A percentile compares a stretch with the other conserved stretches of the same genome.
Evolutionary conservation across 1,140 invertebrate species (phyloP).

Genomic region (Samia ricini): DNA sequence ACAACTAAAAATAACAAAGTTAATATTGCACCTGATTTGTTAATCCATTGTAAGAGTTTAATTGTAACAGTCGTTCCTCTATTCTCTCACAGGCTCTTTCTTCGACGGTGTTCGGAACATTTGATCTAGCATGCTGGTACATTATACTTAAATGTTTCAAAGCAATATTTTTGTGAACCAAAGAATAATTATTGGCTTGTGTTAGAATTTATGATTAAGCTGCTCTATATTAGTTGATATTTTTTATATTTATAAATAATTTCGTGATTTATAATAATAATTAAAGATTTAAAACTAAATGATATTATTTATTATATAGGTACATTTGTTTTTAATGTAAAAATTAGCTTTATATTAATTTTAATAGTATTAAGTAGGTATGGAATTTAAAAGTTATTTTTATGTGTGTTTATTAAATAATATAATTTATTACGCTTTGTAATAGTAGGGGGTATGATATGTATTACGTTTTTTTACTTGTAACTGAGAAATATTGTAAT

Average conservation of each 20-base stretch:
- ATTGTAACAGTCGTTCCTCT: too few relatives aligned
- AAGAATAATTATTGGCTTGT: slow-evolving; percentile 32
- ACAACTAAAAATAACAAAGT: too few relatives aligned
- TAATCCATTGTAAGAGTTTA: neutral
- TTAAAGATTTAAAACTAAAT: neutral
- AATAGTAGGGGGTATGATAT: too few relatives aligned
- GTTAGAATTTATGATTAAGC: neutral
- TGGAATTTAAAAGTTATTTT: too few relatives aligned
- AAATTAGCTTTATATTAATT: neutral
- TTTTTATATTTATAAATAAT: neutral
- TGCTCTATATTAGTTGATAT: slow-evolving; percentile 10
- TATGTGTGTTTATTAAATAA: too few relatives aligned
- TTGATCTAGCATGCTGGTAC: neutral
- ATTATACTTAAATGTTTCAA: neutral
- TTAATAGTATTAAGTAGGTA: neutral
- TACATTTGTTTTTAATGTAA: slow-evolving; percentile 18
- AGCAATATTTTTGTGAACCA: slow-evolving; percentile 43
- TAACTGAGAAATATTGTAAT: too few relatives aligned
- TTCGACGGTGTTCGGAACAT: too few relatives aligned
- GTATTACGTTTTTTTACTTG: too few relatives aligned
- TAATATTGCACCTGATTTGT: neutral
- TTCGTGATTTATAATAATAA: neutral
- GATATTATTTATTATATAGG: slow-evolving; percentile 12
- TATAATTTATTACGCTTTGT: too few relatives aligned
- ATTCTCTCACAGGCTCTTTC: too few relatives aligned